Percentiles rank a stretch among this genome's conserved stretches.
Evolutionary conservation across 2,113 vertebrate genomes (phyloP).

Genomic region (Burhinus oedicnemus): DNA sequence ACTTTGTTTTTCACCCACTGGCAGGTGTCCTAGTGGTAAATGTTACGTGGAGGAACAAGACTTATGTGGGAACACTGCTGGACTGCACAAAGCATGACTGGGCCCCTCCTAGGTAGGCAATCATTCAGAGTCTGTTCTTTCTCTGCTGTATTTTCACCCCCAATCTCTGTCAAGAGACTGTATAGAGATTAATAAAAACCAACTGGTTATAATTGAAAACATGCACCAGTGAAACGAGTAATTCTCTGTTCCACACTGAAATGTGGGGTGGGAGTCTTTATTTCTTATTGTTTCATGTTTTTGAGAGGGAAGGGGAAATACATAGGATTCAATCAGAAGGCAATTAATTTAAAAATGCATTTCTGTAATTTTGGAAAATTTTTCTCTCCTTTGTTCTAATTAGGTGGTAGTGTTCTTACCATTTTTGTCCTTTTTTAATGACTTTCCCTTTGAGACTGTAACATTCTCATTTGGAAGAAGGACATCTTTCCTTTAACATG

Average conservation of each 20-base stretch:
- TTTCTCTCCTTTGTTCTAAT: neutral
- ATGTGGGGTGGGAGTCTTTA: neutral
- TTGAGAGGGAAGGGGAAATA: neutral
- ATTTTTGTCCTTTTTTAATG: neutral
- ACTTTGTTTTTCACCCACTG: slow-evolving; percentile 19
- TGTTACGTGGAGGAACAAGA: slow-evolving; percentile 98
- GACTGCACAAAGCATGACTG: slow-evolving; percentile 99
- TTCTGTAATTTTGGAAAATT: neutral
- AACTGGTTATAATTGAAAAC: slow-evolving; percentile 62
- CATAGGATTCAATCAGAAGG: neutral
- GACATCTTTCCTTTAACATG: neutral
- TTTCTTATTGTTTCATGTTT: neutral
- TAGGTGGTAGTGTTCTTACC: neutral
- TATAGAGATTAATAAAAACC: slow-evolving; percentile 57
- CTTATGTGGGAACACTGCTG: slow-evolving; percentile 94
- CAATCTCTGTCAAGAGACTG: neutral
- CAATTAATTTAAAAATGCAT: neutral
- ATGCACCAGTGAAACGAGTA: neutral
- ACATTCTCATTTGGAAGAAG: neutral
- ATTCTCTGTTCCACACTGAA: neutral
- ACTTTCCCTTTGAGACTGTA: neutral
- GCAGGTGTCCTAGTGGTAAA: slow-evolving; percentile 98
- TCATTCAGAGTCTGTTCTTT: neutral
- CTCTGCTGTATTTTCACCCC: neutral
- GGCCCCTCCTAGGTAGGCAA: slow-evolving; percentile 93